Evolutionary conservation across 1,140 invertebrate species (phyloP), one percentile per base, ranked within the genome.

Genomic region (Ruditapes philippinarum): DNA sequence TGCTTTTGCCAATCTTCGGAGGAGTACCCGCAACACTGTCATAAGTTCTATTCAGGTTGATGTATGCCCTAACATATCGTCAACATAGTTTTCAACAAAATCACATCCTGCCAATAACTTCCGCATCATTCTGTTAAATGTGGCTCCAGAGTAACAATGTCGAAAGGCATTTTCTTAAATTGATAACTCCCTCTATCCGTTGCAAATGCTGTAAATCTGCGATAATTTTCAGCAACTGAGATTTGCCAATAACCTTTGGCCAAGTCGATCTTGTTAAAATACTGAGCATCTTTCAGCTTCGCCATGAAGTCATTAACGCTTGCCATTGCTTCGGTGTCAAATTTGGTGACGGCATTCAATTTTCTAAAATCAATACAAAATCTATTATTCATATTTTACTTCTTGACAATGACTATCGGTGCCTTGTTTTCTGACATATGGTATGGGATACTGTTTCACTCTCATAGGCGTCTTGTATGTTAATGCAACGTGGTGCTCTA

Each of bases 181-280:
- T 91, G 42, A 54, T 79, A 91, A 5, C 74, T 45, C 17, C 91
- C 91, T 17, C 57, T 1, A 0, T 74, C 49, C 7, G 86, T 92
- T 28, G 45, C 51, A 74, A 94, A 92, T 25, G 90, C 82, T 0
- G 78, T 88, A 19, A 54, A 3, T 4, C 22, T 14, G 7, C 60
- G 36, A 49, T 36, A 73, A 19, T 83, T 22, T 33, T 79, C 73
- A 1, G 31, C n/a, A 11, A 92, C 25, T 0, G 57, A 65, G 11
- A 92, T 38, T 49, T 91, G 91, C 91, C 91, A 92, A 65, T 91
- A 92, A 19, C 51, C 51, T 54, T 54, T 54, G 22, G 7, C 3
- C 51, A 54, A 54, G 51, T 54, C 51, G 12, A n/a, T 25, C 54
- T 88, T 90, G 17, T 73, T 93, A 85, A 96, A 97, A 42, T 95